phyloP scores from a whole-genome alignment of 2,888 invertebrate species.

The Schizaphis graminum region DNA sequence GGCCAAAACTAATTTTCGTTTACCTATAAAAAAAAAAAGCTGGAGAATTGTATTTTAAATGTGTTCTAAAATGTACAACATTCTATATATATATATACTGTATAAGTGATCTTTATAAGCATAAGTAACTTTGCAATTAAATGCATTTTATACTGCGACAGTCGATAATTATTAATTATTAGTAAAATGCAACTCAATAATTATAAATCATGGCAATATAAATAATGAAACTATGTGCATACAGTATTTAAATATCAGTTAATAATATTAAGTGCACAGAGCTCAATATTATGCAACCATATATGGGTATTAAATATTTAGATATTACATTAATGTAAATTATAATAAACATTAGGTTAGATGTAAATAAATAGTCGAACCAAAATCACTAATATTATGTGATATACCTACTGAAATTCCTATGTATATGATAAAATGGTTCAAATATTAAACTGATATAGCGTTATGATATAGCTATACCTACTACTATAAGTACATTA shows the following conservation, averaged over 20 bases:
- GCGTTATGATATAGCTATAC: no score
- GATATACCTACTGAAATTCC: no score
- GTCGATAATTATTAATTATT: background rate
- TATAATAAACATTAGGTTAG: no score
- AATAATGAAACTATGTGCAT: background rate
- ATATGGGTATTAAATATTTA: background rate
- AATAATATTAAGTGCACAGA: background rate
- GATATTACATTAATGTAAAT: background rate
- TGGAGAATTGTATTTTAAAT: slow-evolving; percentile 1
- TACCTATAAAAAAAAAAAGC: background rate
- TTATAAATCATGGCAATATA: background rate
- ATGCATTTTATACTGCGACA: background rate
- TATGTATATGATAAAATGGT: no score
- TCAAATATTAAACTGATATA: no score
- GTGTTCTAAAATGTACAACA: background rate
- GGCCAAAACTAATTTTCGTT: slow-evolving; percentile 19
- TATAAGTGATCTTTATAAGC: background rate
- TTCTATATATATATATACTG: background rate
- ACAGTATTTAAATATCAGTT: background rate
- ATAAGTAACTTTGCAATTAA: background rate
- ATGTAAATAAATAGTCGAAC: background rate
- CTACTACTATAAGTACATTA: no score
- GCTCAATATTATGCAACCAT: background rate
- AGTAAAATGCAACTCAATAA: background rate
- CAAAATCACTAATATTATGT: no score